Conservation (phyloP, 2,113 vertebrate species). For the Sturnira hondurensis region DNA sequence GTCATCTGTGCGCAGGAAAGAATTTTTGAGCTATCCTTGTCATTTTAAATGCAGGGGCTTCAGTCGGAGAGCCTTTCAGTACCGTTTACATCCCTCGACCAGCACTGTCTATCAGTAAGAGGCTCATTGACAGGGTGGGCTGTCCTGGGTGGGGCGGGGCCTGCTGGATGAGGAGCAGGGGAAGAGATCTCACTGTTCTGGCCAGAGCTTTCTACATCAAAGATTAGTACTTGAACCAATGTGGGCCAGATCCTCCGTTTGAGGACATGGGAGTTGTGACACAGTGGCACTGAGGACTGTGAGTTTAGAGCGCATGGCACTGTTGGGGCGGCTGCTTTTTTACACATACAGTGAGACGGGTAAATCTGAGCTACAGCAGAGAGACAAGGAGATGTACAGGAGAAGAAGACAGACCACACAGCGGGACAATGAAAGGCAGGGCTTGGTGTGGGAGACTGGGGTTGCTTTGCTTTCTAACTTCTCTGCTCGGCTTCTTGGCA, state of each 20-base stretch:
- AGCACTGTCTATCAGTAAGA: background rate
- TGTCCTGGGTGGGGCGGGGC: background rate
- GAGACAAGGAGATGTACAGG: background rate
- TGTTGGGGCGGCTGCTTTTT: background rate
- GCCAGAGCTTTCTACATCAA: background rate
- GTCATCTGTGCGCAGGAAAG: background rate
- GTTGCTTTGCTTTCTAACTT: background rate
- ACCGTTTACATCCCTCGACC: rapidly evolving
- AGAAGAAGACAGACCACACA: background rate
- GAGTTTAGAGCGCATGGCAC: background rate
- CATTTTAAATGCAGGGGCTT: background rate
- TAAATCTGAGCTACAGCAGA: background rate
- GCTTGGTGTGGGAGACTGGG: background rate
- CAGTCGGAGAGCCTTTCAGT: background rate
- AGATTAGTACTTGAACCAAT: background rate
- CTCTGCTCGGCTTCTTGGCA: background rate
- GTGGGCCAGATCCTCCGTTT: background rate
- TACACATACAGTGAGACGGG: background rate
- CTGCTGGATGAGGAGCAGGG: background rate
- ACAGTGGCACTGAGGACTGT: background rate
- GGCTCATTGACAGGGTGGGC: background rate
- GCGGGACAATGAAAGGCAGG: no score
- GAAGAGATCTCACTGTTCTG: background rate
- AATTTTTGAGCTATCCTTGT: background rate
- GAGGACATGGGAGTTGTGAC: background rate